Evolutionary conservation across 92 coral and sea anemone genomes (phyloP).

Genomic region (Blastomussa wellsi): DNA sequence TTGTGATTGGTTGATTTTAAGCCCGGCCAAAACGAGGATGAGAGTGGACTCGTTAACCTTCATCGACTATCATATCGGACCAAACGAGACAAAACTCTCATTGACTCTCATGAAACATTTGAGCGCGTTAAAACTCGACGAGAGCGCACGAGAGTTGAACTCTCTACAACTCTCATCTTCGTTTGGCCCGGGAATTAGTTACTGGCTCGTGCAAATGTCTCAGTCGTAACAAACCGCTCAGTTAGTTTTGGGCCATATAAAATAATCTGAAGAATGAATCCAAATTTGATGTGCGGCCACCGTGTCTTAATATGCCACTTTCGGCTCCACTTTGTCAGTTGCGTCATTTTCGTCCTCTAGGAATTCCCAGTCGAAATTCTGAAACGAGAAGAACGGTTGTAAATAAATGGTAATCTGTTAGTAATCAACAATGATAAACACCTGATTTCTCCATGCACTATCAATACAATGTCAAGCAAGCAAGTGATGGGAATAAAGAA

Average conservation of each 20-base stretch:
- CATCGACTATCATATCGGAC: too few species aligned
- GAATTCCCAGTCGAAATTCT: slow-evolving; percentile 37
- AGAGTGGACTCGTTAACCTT: too few species aligned
- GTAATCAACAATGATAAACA: neutral
- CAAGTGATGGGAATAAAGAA: neutral
- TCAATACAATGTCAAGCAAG: neutral
- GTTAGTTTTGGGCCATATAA: neutral
- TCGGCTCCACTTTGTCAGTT: neutral
- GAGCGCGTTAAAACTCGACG: too few species aligned
- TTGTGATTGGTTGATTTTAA: too few species aligned
- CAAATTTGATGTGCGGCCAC: neutral
- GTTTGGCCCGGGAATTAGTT: too few species aligned
- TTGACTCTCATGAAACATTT: too few species aligned
- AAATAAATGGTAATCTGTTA: neutral
- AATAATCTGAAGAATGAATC: neutral
- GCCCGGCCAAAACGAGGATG: too few species aligned
- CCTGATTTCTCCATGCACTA: neutral
- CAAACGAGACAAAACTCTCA: too few species aligned
- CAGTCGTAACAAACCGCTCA: too few species aligned
- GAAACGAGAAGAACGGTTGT: neutral
- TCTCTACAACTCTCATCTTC: too few species aligned
- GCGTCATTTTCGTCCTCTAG: slow-evolving; percentile 12
- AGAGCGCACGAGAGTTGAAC: too few species aligned
- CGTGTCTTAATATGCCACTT: neutral
- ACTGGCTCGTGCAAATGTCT: too few species aligned